Base-by-base conservation (phyloP, 2,888 invertebrate species). In the Calameuta pallipes region DNA sequence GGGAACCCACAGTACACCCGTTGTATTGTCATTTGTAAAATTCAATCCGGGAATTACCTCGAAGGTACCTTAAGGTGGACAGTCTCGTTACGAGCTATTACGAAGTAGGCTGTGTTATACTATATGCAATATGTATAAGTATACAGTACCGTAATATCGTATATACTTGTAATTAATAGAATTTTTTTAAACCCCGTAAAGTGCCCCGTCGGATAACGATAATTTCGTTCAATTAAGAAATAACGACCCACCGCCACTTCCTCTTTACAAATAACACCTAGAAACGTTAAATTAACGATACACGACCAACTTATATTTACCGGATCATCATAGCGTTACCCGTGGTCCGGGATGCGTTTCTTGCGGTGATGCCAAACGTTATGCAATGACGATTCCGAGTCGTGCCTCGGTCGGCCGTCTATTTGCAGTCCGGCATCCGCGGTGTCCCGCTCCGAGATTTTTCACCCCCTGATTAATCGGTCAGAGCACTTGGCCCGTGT, bases 241-340 rank as follows among this genome's bases (percentile, higher is more conserved):
- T 9, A 56, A 56, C 23, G 9, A 56, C 6, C 9, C 9, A 23
- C 6, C 23, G 56, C 23, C 56, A 9, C 23, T 23, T 56, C 9
- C 56, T 30, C 68, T 9, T 69, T 0, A 68, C 71, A 35, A 76
- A 69, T 78, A 36, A 4, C 68, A 23, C 13, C 69, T 76, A 6
- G n/a, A 36, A 30, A 11, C 31, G 13, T 73, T 6, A 23, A 15
- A 15, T n/a, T 13, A 31, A 31, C 23, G 35, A 34, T n/a, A 34
- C 3, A 12, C 30, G 34, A 15, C 80, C 75, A 78, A 81, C 82
- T 82, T 82, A 82, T 82, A 82, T 83, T 83, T 83, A 82, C 82
- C 82, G 82, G 79, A 82, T 82, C 82, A 81, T 82, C 82, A 82
- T 82, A 81, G 78, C 79, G 81, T 83, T 83, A 79, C 79, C 83